These are phyloP conservation scores for Pontoporia blainvillei DNA, from an alignment of 2,113 vertebrate genomes.

Conservation along the genomic window DNA sequence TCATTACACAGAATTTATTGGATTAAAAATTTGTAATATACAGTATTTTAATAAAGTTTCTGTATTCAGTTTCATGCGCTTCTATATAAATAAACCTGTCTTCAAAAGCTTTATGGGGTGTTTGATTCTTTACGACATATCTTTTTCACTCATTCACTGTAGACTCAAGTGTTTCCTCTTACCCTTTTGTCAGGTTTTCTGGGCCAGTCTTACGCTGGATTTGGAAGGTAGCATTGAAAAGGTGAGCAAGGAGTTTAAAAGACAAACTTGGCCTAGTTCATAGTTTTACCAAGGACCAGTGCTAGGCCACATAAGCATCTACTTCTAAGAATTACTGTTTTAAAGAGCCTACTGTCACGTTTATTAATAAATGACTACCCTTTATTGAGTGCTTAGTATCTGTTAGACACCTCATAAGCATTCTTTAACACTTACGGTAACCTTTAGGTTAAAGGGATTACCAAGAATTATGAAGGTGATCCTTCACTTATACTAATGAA, in stretches of 20 bases:
- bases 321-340: neutral
- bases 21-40: conserved; percentile 66
- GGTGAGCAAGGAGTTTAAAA: neutral
- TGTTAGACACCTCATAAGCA: neutral
- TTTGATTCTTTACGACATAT: neutral
- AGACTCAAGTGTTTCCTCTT: neutral
- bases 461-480: neutral
- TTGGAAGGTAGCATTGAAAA: neutral
- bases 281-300: neutral
- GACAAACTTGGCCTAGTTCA: neutral
- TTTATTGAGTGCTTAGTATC: neutral
- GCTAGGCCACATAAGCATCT: neutral
- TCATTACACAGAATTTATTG: conserved; percentile 62
- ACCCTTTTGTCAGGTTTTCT: neutral
- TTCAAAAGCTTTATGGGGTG: conserved; percentile 30
- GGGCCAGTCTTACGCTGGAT: neutral
- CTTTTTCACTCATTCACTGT: neutral
- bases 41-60: conserved; percentile 73
- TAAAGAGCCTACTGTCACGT: neutral
- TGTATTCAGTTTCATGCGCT: conserved; percentile 71
- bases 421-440: neutral
- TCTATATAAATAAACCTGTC: conserved; percentile 68
- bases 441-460: neutral
- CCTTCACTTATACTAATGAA: neutral
- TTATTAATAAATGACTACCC: neutral